Conservation (phyloP, 2,113 vertebrate genomes). For the Sterna hirundo region DNA sequence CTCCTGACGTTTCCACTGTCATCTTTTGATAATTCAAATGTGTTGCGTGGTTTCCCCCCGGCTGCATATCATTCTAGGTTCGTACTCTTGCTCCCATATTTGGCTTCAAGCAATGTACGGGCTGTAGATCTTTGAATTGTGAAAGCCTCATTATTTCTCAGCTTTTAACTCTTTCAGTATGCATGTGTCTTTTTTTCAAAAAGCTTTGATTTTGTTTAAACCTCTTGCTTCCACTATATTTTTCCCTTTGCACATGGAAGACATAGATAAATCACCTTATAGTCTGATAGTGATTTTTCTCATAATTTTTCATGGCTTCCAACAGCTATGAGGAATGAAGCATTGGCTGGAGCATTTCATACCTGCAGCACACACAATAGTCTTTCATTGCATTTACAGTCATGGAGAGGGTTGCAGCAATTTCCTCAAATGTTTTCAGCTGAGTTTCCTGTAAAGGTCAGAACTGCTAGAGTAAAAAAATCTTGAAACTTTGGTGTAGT, state of each 20-base stretch:
- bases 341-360: slow-evolving; percentile 38
- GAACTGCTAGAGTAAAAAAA: slow-evolving; percentile 24
- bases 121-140: neutral
- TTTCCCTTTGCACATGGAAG: slow-evolving; percentile 40
- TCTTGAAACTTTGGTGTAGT: neutral
- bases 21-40: slow-evolving; percentile 21
- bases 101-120: slow-evolving; percentile 23
- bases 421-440: slow-evolving; percentile 55
- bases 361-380: slow-evolving; percentile 28
- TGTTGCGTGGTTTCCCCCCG: neutral
- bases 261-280: slow-evolving; percentile 36
- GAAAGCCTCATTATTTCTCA: slow-evolving; percentile 57
- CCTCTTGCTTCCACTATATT: neutral
- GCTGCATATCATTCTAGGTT: neutral
- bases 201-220: slow-evolving; percentile 62
- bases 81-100: slow-evolving; percentile 27
- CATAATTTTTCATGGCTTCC: slow-evolving; percentile 44
- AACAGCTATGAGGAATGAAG: slow-evolving; percentile 42
- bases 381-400: slow-evolving; percentile 27
- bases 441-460: slow-evolving; percentile 36
- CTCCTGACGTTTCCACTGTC: neutral
- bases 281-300: neutral
- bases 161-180: slow-evolving; percentile 34
- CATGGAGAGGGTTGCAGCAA: slow-evolving; percentile 2
- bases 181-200: neutral